Evolutionary conservation across 2,797 vertebrate genomes (phyloP).

Genomic region (Gallinago stenura): DNA sequence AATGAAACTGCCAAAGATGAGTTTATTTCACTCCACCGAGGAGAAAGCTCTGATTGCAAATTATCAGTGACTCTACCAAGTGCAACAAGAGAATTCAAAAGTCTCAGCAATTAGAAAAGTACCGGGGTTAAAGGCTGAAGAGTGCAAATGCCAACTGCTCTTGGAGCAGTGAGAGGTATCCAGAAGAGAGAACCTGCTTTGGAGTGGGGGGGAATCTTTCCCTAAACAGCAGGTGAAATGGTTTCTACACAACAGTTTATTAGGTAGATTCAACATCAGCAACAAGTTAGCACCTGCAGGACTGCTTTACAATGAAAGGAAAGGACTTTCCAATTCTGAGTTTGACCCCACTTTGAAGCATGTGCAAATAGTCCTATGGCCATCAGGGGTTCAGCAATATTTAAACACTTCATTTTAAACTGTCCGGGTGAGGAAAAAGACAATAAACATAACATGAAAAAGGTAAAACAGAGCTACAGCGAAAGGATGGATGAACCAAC

Average conservation of each 20-base stretch:
- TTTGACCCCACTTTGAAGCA: background rate
- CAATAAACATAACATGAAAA: background rate
- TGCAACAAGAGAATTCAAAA: background rate
- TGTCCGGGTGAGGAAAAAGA: background rate
- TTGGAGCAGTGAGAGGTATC: background rate
- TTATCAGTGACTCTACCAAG: background rate
- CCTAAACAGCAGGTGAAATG: background rate
- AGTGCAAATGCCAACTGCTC: background rate
- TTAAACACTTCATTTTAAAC: background rate
- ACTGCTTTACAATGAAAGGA: background rate
- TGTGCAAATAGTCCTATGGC: accelerated
- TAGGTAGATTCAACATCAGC: background rate
- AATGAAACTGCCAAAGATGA: background rate
- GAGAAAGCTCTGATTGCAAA: background rate
- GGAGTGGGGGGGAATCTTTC: accelerated
- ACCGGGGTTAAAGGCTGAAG: background rate
- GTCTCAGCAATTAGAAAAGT: background rate
- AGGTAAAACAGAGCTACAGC: background rate
- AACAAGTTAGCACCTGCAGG: background rate
- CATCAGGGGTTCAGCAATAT: background rate
- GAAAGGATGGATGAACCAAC: background rate
- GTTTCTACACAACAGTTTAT: background rate
- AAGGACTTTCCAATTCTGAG: background rate
- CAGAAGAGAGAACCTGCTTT: background rate
- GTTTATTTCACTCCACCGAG: background rate